Evolutionary conservation across 1,140 invertebrate genomes (phyloP).

Genomic region (Proctacanthus coquilletti): DNA sequence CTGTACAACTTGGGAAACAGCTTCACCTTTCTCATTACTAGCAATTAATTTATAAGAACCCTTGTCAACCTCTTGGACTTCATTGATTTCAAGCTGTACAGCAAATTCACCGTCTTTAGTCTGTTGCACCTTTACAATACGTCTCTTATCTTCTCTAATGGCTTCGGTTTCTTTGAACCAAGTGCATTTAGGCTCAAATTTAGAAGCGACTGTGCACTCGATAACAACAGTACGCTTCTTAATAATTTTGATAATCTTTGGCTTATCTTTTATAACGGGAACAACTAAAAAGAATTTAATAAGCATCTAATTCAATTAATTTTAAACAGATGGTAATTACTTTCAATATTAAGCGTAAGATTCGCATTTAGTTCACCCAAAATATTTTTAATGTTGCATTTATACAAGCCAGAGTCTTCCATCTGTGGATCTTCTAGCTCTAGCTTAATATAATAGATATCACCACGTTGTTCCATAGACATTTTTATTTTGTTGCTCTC

Average conservation of each 20-base stretch:
- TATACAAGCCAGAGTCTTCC: slow-evolving; percentile 93
- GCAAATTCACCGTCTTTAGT: slow-evolving; percentile 49
- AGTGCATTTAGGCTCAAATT: slow-evolving; percentile 72
- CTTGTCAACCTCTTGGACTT: slow-evolving; percentile 61
- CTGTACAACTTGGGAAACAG: slow-evolving; percentile 74
- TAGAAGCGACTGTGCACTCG: slow-evolving; percentile 76
- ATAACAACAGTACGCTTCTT: slow-evolving; percentile 82
- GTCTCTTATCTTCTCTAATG: slow-evolving; percentile 48
- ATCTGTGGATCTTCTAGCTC: slow-evolving; percentile 84
- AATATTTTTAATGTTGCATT: slow-evolving; percentile 93
- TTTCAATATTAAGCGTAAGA: slow-evolving; percentile 93
- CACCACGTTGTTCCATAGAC: slow-evolving; percentile 52
- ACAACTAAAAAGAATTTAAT: slow-evolving; percentile 50
- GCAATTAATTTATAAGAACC: slow-evolving; percentile 81
- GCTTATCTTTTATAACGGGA: slow-evolving; percentile 84
- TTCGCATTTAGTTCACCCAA: slow-evolving; percentile 94
- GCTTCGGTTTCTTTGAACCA: slow-evolving; percentile 76
- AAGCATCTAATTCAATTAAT: neutral
- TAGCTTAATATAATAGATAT: slow-evolving; percentile 76
- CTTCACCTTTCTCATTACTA: slow-evolving; percentile 87
- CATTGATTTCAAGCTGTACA: slow-evolving; percentile 73
- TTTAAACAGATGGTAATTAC: slow-evolving; percentile 41
- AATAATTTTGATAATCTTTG: slow-evolving; percentile 74
- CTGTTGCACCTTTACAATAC: slow-evolving; percentile 19
- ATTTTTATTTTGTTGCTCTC: slow-evolving; percentile 70